A percentile compares a stretch with the other conserved stretches of the same genome.
Conservation (phyloP, 2,797 vertebrate species). For the Cossypha dichroa region DNA sequence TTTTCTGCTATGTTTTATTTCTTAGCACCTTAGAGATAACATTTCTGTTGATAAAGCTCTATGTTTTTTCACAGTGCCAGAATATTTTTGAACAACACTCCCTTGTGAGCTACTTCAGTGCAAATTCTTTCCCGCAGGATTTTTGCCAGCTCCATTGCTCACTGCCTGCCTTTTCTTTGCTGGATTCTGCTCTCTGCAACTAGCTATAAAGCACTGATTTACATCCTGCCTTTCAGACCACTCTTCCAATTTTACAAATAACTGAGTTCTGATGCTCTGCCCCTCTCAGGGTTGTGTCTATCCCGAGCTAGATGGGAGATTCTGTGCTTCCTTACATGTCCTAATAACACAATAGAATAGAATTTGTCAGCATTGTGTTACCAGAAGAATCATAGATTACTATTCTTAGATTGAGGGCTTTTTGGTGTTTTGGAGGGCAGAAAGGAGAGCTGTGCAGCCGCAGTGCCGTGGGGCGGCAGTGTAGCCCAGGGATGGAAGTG, state of each 20-base stretch:
- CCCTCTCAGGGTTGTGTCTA: not conserved
- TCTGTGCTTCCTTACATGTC: not conserved
- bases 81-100: not conserved
- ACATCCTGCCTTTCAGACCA: not conserved
- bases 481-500: not conserved
- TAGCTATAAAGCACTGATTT: not conserved
- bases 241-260: not conserved
- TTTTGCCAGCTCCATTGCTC: not conserved
- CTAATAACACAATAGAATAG: not conserved
- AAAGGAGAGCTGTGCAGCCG: not conserved
- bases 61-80: not conserved
- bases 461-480: conserved; percentile 15
- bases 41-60: not conserved
- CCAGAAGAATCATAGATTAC: too few species aligned
- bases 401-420: accelerated
- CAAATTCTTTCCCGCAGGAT: not conserved
- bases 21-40: not conserved
- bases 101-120: not conserved
- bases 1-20: not conserved
- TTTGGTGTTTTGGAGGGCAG: accelerated
- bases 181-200: not conserved
- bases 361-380: not conserved
- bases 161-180: not conserved
- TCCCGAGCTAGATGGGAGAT: not conserved
- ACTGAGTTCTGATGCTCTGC: not conserved